Conservation (phyloP, 2,113 vertebrate species). For the Mobula birostris region DNA sequence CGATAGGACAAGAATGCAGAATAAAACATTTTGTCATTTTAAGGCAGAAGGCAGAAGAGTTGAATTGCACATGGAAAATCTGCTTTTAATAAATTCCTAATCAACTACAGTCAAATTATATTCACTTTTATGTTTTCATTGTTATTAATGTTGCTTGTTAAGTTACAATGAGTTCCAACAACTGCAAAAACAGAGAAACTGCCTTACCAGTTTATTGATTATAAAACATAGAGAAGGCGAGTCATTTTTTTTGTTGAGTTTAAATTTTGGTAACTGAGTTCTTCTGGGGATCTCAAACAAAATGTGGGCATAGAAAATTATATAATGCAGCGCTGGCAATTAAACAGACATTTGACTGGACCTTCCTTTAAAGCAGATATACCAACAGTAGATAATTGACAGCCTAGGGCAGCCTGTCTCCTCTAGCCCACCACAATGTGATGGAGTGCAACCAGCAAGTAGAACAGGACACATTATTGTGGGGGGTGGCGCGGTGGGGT, state of each 20-base stretch:
- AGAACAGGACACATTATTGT: neutral
- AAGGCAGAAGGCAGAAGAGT: neutral
- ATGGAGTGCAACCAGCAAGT: neutral
- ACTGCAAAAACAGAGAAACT: neutral
- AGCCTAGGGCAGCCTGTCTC: neutral
- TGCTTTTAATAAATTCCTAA: neutral
- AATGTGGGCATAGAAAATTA: neutral
- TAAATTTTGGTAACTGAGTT: neutral
- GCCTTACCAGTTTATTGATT: neutral
- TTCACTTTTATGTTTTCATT: neutral
- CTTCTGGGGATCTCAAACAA: neutral
- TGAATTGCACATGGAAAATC: neutral
- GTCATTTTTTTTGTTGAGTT: neutral
- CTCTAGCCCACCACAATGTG: neutral
- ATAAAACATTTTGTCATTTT: neutral
- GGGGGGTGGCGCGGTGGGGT: neutral
- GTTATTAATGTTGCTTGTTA: neutral
- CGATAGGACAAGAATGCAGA: too few relatives aligned
- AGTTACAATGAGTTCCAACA: neutral
- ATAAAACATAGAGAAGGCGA: neutral
- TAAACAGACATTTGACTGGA: neutral
- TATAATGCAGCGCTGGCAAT: neutral
- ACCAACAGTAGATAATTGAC: too few relatives aligned
- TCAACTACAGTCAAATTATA: neutral
- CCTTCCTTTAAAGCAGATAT: neutral